Percentiles rank a stretch among this genome's conserved stretches.
Evolutionary conservation across 1,140 invertebrate genomes (phyloP).

Genomic region (Neomicropteryx cornuta): DNA sequence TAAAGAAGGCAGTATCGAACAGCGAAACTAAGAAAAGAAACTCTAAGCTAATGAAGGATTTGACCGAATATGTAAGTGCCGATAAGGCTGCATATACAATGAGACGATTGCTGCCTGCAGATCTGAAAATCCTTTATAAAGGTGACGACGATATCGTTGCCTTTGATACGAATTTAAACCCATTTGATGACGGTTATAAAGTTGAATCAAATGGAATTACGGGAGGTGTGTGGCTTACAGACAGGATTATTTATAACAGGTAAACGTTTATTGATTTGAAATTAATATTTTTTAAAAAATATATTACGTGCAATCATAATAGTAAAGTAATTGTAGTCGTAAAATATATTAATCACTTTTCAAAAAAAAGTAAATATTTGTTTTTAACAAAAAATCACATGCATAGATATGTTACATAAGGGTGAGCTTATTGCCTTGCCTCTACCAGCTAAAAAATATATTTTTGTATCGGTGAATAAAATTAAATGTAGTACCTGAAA

Average conservation of each 20-base stretch:
- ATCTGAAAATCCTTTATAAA: constrained; percentile 67
- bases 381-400: not conserved
- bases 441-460: no score
- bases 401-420: not conserved
- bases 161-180: constrained; percentile 47
- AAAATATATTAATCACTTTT: not conserved
- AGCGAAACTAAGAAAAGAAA: constrained; percentile 18
- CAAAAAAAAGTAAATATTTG: not conserved
- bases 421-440: not conserved
- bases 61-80: constrained; percentile 57
- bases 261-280: constrained; percentile 24
- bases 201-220: constrained; percentile 54
- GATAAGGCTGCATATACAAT: constrained; percentile 80
- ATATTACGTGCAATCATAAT: not conserved
- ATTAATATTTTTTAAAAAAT: constrained; percentile 5
- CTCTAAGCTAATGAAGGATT: constrained; percentile 41
- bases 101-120: constrained; percentile 73
- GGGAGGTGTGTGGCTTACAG: constrained; percentile 72
- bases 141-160: constrained; percentile 24
- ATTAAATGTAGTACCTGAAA: no score
- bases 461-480: no score
- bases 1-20: no score
- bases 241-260: constrained; percentile 81
- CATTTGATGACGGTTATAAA: constrained; percentile 53
- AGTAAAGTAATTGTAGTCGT: not conserved